Base-by-base conservation (phyloP, 2,888 invertebrate genomes). In the Atethmia centrago region DNA sequence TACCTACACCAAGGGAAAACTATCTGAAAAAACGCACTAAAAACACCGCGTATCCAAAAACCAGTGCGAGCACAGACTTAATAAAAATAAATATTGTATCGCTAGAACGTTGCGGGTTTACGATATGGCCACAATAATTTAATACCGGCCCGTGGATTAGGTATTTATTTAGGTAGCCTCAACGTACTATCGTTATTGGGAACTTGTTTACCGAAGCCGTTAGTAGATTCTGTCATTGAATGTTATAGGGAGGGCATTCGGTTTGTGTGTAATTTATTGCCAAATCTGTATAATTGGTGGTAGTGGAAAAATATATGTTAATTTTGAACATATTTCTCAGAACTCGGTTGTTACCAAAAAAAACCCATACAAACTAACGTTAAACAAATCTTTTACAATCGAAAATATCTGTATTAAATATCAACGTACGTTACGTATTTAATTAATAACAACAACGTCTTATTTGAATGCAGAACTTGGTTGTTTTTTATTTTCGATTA, bases 51-150 rank as follows among this genome's bases (percentile, higher is more conserved):
- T 85, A 85, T 80, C 21, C 19, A 10, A 5, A 14, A 14, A 58
- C 53, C 71, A 90, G 91, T 95, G 91, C 86, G 93, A 92, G 51
- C 14, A 51, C 28, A 75, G 85, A 90, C 89, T 92, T 91, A 92
- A 93, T 94, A 94, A 94, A 94, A 94, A 94, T 95, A 94, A 94
- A 95, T 94, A 94, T 93, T 92, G 92, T 92, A 93, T 93, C 84
- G 90, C 90, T 85, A 84, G 88, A 90, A 88, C 92, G 85, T 89
- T 89, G 90, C 75, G 85, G 90, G 91, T 94, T 94, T 94, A 95
- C 94, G 94, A 94, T 94, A 94, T 92, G 85, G 89, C 92, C 90
- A 87, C 92, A 92, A 94, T 94, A 94, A 95, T 94, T 94, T 94
- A 94, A 94, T 94, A 92, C 91, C 88, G 70, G 77, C 82, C 82